Base-by-base conservation (phyloP, 2,888 invertebrate species). In the Philopedon plagiatum region DNA sequence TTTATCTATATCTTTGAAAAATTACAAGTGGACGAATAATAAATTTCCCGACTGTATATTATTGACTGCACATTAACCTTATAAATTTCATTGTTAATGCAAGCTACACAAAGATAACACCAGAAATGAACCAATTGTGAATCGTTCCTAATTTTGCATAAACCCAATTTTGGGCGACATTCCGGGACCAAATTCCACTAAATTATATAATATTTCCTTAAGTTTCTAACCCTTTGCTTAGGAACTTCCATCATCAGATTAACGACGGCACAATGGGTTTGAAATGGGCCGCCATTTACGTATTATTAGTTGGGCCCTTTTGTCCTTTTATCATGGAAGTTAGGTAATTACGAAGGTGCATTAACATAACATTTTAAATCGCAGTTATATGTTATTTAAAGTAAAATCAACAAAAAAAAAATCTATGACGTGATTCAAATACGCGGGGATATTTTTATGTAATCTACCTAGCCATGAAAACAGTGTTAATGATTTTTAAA, bases 181-280 rank as follows among this genome's bases (percentile, higher is more conserved):
- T 19, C 7, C 44, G 44, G 21, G 44, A 46, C 21, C 21, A 19
- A 44, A 1, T 39, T 44, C 44, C 8, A 13, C 1, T 46, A 46
- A 46, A 46, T 46, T 15, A 46, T 46, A 21, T 21, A 46, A 15
- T 46, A 21, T 46, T 46, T 46, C 44, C 44, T 46, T 19, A 46
- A 46, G 44, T 15, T 46, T 8, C 19, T 11, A 46, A 21, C 44
- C 44, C 44, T 46, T 19, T 21, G 21, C 44, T 9, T 21, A 15
- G 21, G 15, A 46, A 46, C 44, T 46, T 46, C 44, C 11, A 8
- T 21, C 11, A 46, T 46, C 7, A 46, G 11, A 21, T 19, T 21
- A 19, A 21, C 15, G 15, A 46, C 7, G 9, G 11, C 44, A 46
- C 19, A 46, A 46, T 46, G 44, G 19, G 44, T 21, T 21, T 21